Evolutionary conservation across 2,888 invertebrate genomes (phyloP).

Genomic region (Griposia aprilina): DNA sequence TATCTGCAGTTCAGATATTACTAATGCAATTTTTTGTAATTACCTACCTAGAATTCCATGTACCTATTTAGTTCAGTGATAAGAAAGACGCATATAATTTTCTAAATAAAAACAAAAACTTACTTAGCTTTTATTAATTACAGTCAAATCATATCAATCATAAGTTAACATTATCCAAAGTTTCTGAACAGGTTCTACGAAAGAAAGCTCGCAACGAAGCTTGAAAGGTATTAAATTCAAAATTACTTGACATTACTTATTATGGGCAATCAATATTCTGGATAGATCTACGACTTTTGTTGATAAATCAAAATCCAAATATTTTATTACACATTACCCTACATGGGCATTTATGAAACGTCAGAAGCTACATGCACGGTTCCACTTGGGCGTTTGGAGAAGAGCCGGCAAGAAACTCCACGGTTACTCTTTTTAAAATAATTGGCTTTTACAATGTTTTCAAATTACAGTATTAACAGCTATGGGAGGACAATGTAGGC

Average conservation of each 20-base stretch:
- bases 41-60: background rate
- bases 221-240: too few relatives aligned
- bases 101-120: background rate
- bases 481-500: background rate
- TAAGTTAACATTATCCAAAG: background rate
- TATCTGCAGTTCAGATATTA: constrained; percentile 12
- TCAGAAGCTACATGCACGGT: background rate
- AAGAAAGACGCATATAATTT: background rate
- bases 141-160: background rate
- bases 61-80: background rate
- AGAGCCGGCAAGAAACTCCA: background rate
- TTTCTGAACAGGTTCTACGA: background rate
- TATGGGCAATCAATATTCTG: background rate
- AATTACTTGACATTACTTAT: background rate
- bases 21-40: constrained; percentile 8
- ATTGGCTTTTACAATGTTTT: background rate
- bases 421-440: background rate
- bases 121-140: background rate
- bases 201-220: background rate
- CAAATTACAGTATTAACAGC: background rate
- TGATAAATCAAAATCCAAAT: background rate
- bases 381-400: background rate
- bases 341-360: background rate
- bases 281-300: background rate
- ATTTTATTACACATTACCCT: background rate